phyloP scores from a whole-genome alignment of 2,113 vertebrate genomes.

The Sorex araneus region DNA sequence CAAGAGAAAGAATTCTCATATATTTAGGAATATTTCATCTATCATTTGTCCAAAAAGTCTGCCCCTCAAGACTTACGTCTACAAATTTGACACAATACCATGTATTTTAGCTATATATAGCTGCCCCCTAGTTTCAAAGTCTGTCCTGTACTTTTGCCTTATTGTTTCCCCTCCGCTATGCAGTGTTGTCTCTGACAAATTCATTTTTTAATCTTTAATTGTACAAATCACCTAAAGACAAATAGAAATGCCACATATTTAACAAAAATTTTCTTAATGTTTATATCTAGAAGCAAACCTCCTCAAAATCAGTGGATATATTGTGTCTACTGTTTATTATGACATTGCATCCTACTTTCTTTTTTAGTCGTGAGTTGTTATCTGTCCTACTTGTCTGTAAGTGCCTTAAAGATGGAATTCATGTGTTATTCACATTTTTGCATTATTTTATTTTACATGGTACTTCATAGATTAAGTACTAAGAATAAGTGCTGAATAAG shows the following conservation, averaged over 20 bases:
- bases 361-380: conserved; percentile 25
- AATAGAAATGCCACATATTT: background rate
- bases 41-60: background rate
- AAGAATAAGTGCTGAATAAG: no score
- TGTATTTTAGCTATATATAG: conserved; percentile 33
- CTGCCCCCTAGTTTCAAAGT: background rate
- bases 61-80: background rate
- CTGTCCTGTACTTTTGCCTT: background rate
- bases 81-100: background rate
- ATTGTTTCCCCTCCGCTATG: no score
- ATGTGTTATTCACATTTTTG: background rate
- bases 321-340: background rate
- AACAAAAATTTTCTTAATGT: background rate
- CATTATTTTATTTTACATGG: conserved; percentile 18
- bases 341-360: background rate
- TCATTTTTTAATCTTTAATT: background rate
- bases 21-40: conserved; percentile 36
- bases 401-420: background rate
- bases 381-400: conserved; percentile 8
- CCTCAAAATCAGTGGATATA: background rate
- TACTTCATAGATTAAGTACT: no score
- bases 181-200: background rate
- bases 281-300: background rate
- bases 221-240: background rate
- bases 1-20: background rate